Conservation (phyloP, 2,797 vertebrate species). For the Octomys mimax region DNA sequence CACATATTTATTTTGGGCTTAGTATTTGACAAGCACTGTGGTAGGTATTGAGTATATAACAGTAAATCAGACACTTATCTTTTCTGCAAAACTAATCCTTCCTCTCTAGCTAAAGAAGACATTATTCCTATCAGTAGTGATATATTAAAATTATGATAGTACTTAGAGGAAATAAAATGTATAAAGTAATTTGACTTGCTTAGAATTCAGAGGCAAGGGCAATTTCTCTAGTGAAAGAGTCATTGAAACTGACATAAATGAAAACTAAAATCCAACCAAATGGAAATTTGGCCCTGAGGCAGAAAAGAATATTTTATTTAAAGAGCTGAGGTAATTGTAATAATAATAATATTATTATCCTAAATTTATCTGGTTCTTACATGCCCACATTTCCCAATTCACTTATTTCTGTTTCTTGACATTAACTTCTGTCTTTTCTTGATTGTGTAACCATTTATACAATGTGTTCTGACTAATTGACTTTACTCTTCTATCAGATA, state of each 20-base stretch:
- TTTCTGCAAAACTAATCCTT: background rate
- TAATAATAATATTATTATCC: conserved; percentile 33
- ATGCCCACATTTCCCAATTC: background rate
- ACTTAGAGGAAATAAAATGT: background rate
- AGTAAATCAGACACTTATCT: background rate
- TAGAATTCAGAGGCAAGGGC: background rate
- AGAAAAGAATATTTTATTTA: background rate
- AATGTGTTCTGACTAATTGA: conserved; percentile 11
- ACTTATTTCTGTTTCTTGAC: background rate
- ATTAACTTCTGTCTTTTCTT: background rate
- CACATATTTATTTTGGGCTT: background rate
- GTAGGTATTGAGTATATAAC: background rate
- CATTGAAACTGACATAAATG: background rate
- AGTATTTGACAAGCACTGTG: background rate
- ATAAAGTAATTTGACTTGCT: background rate
- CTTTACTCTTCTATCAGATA: conserved; percentile 10
- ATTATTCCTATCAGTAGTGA: background rate
- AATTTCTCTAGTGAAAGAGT: background rate
- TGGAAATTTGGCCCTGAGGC: background rate
- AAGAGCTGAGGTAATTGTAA: background rate
- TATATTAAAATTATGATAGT: background rate
- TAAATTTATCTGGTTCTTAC: conserved; percentile 35
- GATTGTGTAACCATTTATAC: background rate
- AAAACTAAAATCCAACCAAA: background rate
- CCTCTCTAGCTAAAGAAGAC: background rate